These are phyloP conservation scores for Rotaria sp. DNA, from an alignment of 2,888 invertebrate species.

Conservation along the genomic window DNA sequence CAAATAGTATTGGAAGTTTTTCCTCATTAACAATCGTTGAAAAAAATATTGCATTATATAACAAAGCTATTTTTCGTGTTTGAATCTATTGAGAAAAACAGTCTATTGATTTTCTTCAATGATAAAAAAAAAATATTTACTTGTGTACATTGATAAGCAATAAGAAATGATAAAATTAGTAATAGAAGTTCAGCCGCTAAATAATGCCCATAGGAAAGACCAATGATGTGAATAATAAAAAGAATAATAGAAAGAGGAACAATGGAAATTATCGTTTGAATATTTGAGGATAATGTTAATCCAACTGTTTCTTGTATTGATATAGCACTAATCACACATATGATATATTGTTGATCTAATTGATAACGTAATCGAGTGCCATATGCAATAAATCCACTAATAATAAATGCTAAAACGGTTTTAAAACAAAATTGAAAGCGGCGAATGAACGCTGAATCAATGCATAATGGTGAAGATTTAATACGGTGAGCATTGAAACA, in stretches of 20 bases:
- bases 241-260: background rate
- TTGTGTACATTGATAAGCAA: background rate
- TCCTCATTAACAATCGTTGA: background rate
- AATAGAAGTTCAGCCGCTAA: background rate
- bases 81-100: background rate
- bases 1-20: background rate
- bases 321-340: background rate
- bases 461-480: background rate
- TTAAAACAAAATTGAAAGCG: background rate
- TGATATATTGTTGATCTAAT: background rate
- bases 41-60: background rate
- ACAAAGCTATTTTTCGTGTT: background rate
- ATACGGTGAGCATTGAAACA: background rate
- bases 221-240: background rate
- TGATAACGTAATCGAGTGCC: background rate
- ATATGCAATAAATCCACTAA: background rate
- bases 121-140: background rate
- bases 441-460: background rate
- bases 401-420: background rate
- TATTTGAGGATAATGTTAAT: background rate
- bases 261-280: background rate
- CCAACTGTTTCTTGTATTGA: background rate
- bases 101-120: too few relatives aligned
- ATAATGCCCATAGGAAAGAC: background rate
- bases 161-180: background rate